Evolutionary conservation across 2,113 vertebrate species (phyloP), one percentile per base, ranked within the genome.

Genomic region (Penelope pileata): DNA sequence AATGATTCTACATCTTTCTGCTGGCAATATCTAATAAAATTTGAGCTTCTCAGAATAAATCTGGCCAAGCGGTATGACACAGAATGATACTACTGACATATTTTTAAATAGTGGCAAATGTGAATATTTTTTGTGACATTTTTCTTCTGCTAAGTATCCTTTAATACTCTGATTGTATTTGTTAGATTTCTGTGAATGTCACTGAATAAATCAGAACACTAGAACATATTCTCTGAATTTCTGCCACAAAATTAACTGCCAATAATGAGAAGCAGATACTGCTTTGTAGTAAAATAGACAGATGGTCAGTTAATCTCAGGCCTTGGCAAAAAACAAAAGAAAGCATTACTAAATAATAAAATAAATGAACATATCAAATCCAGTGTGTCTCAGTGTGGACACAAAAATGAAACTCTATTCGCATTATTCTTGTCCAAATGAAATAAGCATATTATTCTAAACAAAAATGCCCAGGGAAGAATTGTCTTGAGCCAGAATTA

Each of bases 271-370:
- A 81, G 60, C 18, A 91, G 83, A 80, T 48, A 83, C 12, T 75
- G 45, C 45, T 80, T 70, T 77, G 45, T 63, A 91, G 72, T 92
- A 83, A 94, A 91, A 72, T 9, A 93, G 84, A 69, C 92, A 96
- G 89, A 96, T 93, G 90, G 84, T 73, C 84, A 83, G 54, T 81
- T 96, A 86, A 95, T 89, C 64, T 94, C 69, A 86, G 40, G 32
- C 8, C 45, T 86, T 91, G 53, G 66, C 68, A 90, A 58, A 56
- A 83, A 5, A 9, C 51, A 86, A 78, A 42, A 73, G 72, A 54
- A n/a, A 93, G 19, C 74, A 53, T 50, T 78, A 67, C 12, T 92
- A 85, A 94, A 91, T 60, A 92, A 67, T 72, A 96, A 95, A 95
- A 95, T 86, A 94, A 93, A 82, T 62, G 21, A 82, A 50, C 45